Percentiles rank a stretch among this genome's conserved stretches.
phyloP scores from a whole-genome alignment of 2,888 invertebrate species.

The Noctua janthe region DNA sequence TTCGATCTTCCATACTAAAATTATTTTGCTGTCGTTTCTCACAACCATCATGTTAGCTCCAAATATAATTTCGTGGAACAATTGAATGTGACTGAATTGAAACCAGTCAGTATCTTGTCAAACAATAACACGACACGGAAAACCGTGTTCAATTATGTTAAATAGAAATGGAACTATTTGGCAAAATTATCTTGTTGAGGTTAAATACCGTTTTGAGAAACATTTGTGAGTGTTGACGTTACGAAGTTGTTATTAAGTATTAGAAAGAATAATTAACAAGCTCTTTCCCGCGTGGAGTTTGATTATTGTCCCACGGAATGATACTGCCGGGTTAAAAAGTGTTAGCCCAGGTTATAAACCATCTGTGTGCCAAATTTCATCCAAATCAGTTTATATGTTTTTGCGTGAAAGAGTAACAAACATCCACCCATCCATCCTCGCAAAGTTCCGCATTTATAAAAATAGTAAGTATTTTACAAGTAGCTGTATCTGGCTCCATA shows the following conservation, averaged over 20 bases:
- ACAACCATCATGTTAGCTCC: constrained; percentile 42
- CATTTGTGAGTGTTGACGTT: not conserved
- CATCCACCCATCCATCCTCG: not conserved
- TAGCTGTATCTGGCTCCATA: too few relatives aligned
- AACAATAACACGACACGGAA: constrained; percentile 52
- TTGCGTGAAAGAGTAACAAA: not conserved
- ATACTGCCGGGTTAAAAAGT: not conserved
- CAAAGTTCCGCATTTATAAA: not conserved
- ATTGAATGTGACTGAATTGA: constrained; percentile 63
- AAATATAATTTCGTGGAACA: constrained; percentile 59
- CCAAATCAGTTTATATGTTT: not conserved
- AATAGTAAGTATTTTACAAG: too few relatives aligned
- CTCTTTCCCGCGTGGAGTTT: not conserved
- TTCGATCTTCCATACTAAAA: not conserved
- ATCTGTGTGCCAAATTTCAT: not conserved
- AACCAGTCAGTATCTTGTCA: constrained; percentile 54
- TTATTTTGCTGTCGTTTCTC: constrained; percentile 49
- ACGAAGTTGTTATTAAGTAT: not conserved
- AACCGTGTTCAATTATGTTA: constrained; percentile 53
- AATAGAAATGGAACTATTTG: constrained; percentile 48
- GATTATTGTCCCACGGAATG: not conserved
- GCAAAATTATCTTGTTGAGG: constrained; percentile 3
- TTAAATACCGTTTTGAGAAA: not conserved
- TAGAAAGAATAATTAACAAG: not conserved
- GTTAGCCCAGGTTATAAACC: not conserved